Evolutionary conservation across 1,140 invertebrate genomes (phyloP).

Genomic region (Micrasema longulum): DNA sequence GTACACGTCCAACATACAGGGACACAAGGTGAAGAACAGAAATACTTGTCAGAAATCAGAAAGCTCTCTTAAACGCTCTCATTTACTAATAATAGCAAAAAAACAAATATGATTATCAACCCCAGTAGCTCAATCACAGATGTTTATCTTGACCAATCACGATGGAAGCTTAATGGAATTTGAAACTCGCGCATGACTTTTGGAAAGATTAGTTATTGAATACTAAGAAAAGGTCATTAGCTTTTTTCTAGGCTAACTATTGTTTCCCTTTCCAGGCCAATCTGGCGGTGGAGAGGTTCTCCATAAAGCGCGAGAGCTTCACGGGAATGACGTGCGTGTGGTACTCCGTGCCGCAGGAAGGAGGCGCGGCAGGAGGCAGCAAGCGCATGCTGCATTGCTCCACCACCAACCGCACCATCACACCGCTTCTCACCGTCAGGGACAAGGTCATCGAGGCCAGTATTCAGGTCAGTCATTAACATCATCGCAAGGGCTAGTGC

Average conservation of each 20-base stretch:
- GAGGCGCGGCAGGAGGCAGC: slow-evolving; percentile 41
- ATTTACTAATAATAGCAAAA: no score
- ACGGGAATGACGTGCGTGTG: slow-evolving; percentile 81
- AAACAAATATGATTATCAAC: no score
- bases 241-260: no score
- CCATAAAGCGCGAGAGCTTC: slow-evolving; percentile 76
- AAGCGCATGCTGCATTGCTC: slow-evolving; percentile 70
- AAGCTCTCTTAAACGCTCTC: no score
- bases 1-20: slow-evolving; percentile 69
- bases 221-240: no score
- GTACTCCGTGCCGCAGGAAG: slow-evolving; percentile 67
- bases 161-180: no score
- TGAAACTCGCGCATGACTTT: no score
- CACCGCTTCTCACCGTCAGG: slow-evolving; percentile 69
- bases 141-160: no score
- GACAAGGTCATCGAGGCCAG: slow-evolving; percentile 76
- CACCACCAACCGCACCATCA: slow-evolving; percentile 72
- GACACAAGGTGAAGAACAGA: slow-evolving; percentile 72
- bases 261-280: slow-evolving; percentile 60
- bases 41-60: no score
- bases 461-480: slow-evolving; percentile 59
- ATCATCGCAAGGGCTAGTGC: no score
- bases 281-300: slow-evolving; percentile 80
- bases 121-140: no score
- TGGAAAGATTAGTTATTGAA: no score